phyloP scores from a whole-genome alignment of 2,797 vertebrate genomes.

The Sebastes matsubarae region DNA sequence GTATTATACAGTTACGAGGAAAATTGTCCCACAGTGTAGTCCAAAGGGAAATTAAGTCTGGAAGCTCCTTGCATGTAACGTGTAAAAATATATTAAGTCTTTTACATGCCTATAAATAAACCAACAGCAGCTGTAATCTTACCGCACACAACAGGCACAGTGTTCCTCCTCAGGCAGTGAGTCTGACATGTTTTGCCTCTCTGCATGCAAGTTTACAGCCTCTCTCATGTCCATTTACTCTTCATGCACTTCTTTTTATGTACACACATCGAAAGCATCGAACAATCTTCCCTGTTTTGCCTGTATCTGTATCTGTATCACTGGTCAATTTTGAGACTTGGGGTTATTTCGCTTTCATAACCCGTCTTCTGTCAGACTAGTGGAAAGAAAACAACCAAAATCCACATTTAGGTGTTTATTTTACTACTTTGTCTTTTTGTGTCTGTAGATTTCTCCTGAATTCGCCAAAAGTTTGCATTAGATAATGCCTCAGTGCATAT shows the following conservation, averaged over 20 bases:
- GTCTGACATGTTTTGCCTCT: not conserved
- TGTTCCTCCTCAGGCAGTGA: not conserved
- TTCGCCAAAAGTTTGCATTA: not conserved
- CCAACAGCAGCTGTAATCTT: not conserved
- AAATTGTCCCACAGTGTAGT: not conserved
- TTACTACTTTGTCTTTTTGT: too few relatives aligned
- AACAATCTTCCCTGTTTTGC: not conserved
- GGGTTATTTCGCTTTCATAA: too few relatives aligned
- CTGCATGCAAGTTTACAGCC: not conserved
- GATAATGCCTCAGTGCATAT: not conserved
- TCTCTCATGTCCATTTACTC: not conserved
- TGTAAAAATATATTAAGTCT: not conserved
- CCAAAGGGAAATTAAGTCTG: not conserved
- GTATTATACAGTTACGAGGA: not conserved
- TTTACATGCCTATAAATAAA: constrained; percentile 1
- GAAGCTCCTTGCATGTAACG: not conserved
- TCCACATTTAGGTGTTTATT: too few relatives aligned
- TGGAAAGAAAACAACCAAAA: too few relatives aligned
- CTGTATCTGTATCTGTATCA: too few relatives aligned
- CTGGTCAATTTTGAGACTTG: too few relatives aligned
- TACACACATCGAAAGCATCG: not conserved
- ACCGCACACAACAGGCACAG: not conserved
- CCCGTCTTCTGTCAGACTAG: too few relatives aligned
- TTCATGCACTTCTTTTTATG: not conserved
- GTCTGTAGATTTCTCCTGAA: too few relatives aligned